Base-by-base conservation (phyloP, 2,888 invertebrate genomes). In the Clitarchus hookeri region DNA sequence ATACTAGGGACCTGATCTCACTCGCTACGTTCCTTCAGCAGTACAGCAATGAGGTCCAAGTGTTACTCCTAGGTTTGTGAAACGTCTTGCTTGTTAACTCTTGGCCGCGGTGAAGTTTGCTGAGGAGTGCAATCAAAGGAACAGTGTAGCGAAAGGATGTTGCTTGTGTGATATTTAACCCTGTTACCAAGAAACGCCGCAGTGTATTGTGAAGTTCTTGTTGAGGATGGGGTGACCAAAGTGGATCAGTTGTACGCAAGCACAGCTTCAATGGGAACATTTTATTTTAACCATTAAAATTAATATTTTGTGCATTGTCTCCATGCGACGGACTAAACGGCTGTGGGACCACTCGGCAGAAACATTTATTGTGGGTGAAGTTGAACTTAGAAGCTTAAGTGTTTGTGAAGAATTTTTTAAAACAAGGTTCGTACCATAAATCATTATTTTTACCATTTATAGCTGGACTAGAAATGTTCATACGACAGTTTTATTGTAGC, bases 301-400 rank as follows among this genome's bases (percentile, higher is more conserved):
- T 65, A n/a, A 23, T n/a, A n/a, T 65, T 23, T n/a, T n/a, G 65
- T 65, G 65, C 19, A 16, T 16, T n/a, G 84, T n/a, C 53, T 26
- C n/a, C n/a, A n/a, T n/a, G 65, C 6, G 65, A n/a, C 65, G 54
- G 65, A 27, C 26, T 80, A 78, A 85, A 85, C n/a, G 86, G 85
- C 86, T 86, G 86, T 86, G 86, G 86, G 86, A 86, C 86, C 86
- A 86, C 86, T 84, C 83, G 84, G 36, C 85, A 85, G 36, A 85
- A 19, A 86, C 26, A 65, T 65, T 65, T n/a, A n/a, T 65, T 65
- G 65, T 19, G n/a, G 83, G n/a, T 12, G 26, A 77, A 48, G 82
- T 36, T 79, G 16, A 84, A 78, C 77, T n/a, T 54, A 77, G 44
- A 54, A 84, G 77, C 26, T 44, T 82, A 85, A 83, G 83, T 53